Evolutionary conservation across 2,888 invertebrate genomes (phyloP), one percentile per base, ranked within the genome.

Genomic region (Frankliniella intonsa): DNA sequence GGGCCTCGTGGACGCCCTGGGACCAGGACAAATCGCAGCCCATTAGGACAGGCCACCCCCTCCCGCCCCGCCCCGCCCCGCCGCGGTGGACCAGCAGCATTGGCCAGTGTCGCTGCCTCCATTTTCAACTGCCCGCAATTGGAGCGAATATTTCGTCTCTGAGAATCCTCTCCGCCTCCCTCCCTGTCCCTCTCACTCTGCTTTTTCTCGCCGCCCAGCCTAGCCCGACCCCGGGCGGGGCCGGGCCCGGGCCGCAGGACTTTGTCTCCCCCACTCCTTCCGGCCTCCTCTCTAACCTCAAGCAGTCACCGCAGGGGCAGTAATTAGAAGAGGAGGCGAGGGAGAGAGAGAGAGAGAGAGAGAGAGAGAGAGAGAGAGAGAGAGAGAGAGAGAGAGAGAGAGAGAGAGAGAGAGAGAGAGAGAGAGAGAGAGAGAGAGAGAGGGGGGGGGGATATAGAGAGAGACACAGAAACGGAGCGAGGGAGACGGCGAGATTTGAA

Each of bases 61-160:
- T 14, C n/a, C 19, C 12, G 62, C 11, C 14, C 62, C 69, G 69
- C 69, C 25, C 11, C 3, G 69, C 69, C 25, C 22, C 25, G 25
- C 22, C 69, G 69, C 25, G 69, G 69, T 76, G 69, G 69, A 76
- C 69, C 22, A 25, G 69, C 69, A 25, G 69, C 25, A 12, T 22
- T 25, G 69, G 69, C n/a, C 69, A 69, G 69, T 55, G 55, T 55
- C 62, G 7, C 62, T 11, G 17, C 62, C 62, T 17, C 62, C 62
- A 62, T 62, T 62, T 38, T n/a, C 62, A 10, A 62, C 62, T 62
- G 62, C n/a, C 62, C 25, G 69, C 69, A 76, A 25, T 76, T 76
- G 69, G 69, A 76, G 69, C 69, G 69, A 76, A 76, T 76, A 76
- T 76, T 76, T 76, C 69, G 69, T 76, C 69, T 25, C 69, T 12